Percentiles rank a stretch among this genome's conserved stretches.
Conservation (phyloP, 2,888 invertebrate species). For the Prosopocoilus inquinatus region DNA sequence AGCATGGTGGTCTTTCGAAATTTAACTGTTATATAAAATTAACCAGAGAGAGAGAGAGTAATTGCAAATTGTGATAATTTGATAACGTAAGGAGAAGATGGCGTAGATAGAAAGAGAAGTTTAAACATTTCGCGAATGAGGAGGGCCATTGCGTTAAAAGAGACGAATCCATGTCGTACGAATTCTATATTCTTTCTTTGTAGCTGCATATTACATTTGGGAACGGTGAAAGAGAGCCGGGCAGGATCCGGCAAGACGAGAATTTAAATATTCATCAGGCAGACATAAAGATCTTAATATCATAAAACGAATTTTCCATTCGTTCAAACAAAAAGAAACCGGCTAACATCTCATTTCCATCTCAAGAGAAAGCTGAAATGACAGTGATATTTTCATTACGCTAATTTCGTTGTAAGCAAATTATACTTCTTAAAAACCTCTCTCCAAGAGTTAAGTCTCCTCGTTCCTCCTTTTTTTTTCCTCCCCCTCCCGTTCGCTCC, state of each 20-base stretch:
- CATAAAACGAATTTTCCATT: conserved; percentile 49
- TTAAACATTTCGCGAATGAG: too few relatives aligned
- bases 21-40: too few relatives aligned
- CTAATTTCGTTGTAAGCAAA: conserved; percentile 44
- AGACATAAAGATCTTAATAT: conserved; percentile 50
- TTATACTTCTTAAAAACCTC: conserved; percentile 36
- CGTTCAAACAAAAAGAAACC: conserved; percentile 44
- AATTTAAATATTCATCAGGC: conserved; percentile 49
- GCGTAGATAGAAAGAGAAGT: too few relatives aligned
- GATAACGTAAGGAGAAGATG: too few relatives aligned
- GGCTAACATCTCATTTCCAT: conserved; percentile 40
- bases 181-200: conserved; percentile 34
- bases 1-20: too few relatives aligned
- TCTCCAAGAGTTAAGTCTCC: conserved; percentile 16
- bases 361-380: conserved; percentile 36
- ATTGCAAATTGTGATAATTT: too few relatives aligned
- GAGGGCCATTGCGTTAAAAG: too few relatives aligned
- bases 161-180: conserved; percentile 8
- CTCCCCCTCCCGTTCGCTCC: not conserved
- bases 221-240: conserved; percentile 24
- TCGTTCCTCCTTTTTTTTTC: not conserved
- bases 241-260: conserved; percentile 32
- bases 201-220: conserved; percentile 26
- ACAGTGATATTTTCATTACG: conserved; percentile 48
- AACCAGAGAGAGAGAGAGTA: too few relatives aligned